A percentile compares a stretch with the other conserved stretches of the same genome.
Evolutionary conservation across 2,888 invertebrate genomes (phyloP).

Genomic region (Aphidoletes aphidimyza): DNA sequence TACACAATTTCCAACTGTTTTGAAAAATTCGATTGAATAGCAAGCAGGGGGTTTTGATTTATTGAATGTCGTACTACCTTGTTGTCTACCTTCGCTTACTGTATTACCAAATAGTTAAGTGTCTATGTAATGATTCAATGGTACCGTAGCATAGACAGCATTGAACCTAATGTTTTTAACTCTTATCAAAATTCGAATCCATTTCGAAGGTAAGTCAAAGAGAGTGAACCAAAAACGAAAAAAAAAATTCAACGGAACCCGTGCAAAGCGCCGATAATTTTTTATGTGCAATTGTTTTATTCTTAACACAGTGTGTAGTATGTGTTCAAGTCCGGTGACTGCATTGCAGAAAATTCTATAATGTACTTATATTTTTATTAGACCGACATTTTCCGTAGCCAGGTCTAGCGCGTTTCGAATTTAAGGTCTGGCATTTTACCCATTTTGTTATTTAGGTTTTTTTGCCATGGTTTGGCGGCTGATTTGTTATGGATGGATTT

Average conservation of each 20-base stretch:
- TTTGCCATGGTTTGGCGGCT: not conserved
- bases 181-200: conserved; percentile 17
- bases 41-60: no score
- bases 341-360: conserved; percentile 53
- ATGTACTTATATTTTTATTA: conserved; percentile 7
- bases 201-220: conserved; percentile 39
- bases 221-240: no score
- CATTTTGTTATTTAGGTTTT: not conserved
- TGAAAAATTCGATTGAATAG: not conserved
- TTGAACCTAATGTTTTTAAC: not conserved
- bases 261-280: conserved; percentile 3
- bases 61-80: no score
- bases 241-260: conserved; percentile 37
- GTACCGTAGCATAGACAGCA: not conserved
- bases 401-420: no score
- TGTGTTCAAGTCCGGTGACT: conserved; percentile 25
- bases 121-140: no score
- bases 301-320: not conserved
- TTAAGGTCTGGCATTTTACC: not conserved
- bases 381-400: not conserved
- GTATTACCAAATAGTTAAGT: no score
- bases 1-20: not conserved
- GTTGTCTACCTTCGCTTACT: no score
- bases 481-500: conserved; percentile 25
- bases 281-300: not conserved